Evolutionary conservation across 2,888 invertebrate genomes (phyloP).

Genomic region (Mythimna albipuncta): DNA sequence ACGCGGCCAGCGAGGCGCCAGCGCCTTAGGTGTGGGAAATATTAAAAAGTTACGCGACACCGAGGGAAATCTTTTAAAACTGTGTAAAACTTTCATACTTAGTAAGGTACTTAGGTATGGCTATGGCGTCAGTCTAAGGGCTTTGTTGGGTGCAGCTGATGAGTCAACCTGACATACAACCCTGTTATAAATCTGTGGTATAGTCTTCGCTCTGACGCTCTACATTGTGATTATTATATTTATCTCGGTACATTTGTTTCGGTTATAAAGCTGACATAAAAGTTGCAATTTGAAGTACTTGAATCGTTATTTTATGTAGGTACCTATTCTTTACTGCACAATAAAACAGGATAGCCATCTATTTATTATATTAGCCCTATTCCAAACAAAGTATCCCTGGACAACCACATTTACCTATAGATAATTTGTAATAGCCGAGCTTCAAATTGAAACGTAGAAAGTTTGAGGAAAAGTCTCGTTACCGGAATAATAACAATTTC

Average conservation of each 20-base stretch:
- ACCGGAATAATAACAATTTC: background rate
- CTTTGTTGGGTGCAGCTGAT: conserved; percentile 34
- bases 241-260: background rate
- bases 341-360: conserved; percentile 33
- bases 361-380: conserved; percentile 26
- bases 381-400: conserved; percentile 16
- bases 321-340: conserved; percentile 16
- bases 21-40: background rate
- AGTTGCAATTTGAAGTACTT: conserved; percentile 7
- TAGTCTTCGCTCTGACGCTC: background rate
- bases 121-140: conserved; percentile 14
- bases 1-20: conserved; percentile 27
- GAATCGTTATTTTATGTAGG: conserved; percentile 13
- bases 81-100: background rate
- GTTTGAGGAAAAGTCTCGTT: conserved; percentile 9
- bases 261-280: conserved; percentile 15
- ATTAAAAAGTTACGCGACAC: conserved; percentile 11
- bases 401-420: background rate
- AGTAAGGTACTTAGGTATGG: background rate
- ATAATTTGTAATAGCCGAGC: conserved; percentile 10
- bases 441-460: conserved; percentile 1
- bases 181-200: conserved; percentile 7
- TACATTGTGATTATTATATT: conserved; percentile 7
- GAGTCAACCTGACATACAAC: conserved; percentile 26
- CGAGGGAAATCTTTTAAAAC: conserved; percentile 15